Conservation (phyloP, 2,888 invertebrate genomes). For the Pseudococcus jackbeardsleyi region DNA sequence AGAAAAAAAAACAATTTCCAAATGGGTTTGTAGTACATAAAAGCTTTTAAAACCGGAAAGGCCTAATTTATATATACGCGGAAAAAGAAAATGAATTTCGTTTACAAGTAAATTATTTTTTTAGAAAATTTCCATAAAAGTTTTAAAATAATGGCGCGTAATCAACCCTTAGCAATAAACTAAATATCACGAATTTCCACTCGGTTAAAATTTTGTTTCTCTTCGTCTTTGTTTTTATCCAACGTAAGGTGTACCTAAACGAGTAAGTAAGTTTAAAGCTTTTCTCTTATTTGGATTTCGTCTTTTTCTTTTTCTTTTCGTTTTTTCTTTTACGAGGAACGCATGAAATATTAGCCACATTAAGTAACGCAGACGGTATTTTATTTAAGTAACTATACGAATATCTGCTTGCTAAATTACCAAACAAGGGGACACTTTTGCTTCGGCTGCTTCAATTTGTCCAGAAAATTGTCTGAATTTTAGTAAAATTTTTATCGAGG, state of each 20-base stretch:
- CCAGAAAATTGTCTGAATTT: too few species aligned
- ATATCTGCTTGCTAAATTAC: too few species aligned
- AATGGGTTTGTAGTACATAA: slow-evolving; percentile 22
- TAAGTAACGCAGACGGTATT: neutral
- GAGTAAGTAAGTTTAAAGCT: neutral
- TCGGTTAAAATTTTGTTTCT: neutral
- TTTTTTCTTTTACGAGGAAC: neutral
- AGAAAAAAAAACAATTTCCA: slow-evolving; percentile 26
- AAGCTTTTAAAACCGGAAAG: slow-evolving; percentile 36
- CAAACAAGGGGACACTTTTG: too few species aligned
- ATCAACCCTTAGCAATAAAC: slow-evolving; percentile 26
- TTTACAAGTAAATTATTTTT: slow-evolving; percentile 35
- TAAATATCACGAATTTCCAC: slow-evolving; percentile 16
- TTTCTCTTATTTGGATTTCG: neutral
- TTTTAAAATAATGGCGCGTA: slow-evolving; percentile 34
- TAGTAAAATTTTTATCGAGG: too few species aligned
- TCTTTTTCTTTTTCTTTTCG: too few species aligned
- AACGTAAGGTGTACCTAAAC: neutral
- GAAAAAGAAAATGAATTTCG: slow-evolving; percentile 18
- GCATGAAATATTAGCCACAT: neutral
- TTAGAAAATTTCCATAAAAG: slow-evolving; percentile 43
- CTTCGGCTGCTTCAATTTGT: too few species aligned
- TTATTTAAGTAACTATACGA: neutral
- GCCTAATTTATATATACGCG: slow-evolving; percentile 15
- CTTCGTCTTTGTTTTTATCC: neutral